Base-by-base conservation (phyloP, 2,797 vertebrate genomes). In the Champsocephalus esox region DNA sequence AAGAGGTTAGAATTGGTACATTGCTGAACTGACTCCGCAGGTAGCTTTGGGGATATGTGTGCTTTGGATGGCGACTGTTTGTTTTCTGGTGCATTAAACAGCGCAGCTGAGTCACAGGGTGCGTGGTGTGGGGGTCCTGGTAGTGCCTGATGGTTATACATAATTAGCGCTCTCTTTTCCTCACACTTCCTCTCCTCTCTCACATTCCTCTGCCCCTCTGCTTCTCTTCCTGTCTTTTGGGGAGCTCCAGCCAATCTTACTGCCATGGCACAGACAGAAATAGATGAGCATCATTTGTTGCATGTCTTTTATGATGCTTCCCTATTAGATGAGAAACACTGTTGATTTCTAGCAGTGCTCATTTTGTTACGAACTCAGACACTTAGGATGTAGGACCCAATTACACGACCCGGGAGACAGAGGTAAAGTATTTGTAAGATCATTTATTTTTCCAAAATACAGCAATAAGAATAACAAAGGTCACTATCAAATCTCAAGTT, bases 331-430 rank as follows among this genome's bases (percentile, higher is more conserved):
- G 60, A 84, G 73, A 73, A 66, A 44, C 46, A 19, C 69, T 79
- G 70, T 83, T 84, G 50, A 83, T 88, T 89, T 86, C 86, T 77
- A 77, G 75, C 67, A 45, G 49, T 16, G 68, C 75, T 84, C 63
- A 34, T 80, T 83, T 24, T 24, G 24, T 24, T 24, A 24, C 2
- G 24, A 24, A 24, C 24, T 24, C 24, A 24, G 24, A 24, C 24
- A 24, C 24, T 24, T 24, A 24, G 24, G 24, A 24, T 24, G 24
- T 24, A 24, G 24, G 24, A 24, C 24, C 24, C 24, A 24, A 24
- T 24, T 24, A 3, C 24, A 24, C 24, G 24, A 24, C 24, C 24
- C 24, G 24, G 24, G 24, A 24, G 24, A 24, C 24, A 24, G 24
- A 24, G 24, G 24, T 24, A 24, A 24, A 24, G 24, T 3, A 24